phyloP scores from a whole-genome alignment of 37 sponge, comb jelly and placozoan species.

The Agelas oroides region DNA sequence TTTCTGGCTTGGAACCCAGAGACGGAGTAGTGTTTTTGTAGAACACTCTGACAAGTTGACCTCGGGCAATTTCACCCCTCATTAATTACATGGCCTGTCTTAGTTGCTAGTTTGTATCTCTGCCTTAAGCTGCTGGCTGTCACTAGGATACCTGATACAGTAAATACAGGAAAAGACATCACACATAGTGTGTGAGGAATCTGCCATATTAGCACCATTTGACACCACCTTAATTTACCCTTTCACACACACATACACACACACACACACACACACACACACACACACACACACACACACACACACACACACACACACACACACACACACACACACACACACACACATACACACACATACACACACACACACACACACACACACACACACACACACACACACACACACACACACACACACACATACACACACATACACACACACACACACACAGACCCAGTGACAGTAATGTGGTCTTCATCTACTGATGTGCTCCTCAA shows the following conservation, averaged over 20 bases:
- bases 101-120: too few species aligned
- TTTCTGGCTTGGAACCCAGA: too few species aligned
- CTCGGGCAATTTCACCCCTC: too few species aligned
- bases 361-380: conserved; percentile 53
- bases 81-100: too few species aligned
- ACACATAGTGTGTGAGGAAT: too few species aligned
- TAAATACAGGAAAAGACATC: too few species aligned
- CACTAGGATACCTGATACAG: too few species aligned
- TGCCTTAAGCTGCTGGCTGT: too few species aligned
- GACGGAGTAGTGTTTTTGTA: too few species aligned
- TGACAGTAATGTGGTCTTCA: not conserved
- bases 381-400: conserved; percentile 48
- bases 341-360: conserved; percentile 33
- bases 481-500: not conserved
- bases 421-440: conserved; percentile 55
- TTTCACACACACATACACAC: conserved; percentile 60
- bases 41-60: too few species aligned
- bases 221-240: too few species aligned
- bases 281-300: conserved; percentile 57
- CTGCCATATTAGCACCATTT: too few species aligned
- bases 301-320: conserved; percentile 55
- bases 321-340: conserved; percentile 42
- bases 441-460: conserved; percentile 39
- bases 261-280: conserved; percentile 61
- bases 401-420: conserved; percentile 67